Percentiles rank a stretch among this genome's conserved stretches.
Evolutionary conservation across 2,113 vertebrate species (phyloP).

Genomic region (Antechinus stuartii): DNA sequence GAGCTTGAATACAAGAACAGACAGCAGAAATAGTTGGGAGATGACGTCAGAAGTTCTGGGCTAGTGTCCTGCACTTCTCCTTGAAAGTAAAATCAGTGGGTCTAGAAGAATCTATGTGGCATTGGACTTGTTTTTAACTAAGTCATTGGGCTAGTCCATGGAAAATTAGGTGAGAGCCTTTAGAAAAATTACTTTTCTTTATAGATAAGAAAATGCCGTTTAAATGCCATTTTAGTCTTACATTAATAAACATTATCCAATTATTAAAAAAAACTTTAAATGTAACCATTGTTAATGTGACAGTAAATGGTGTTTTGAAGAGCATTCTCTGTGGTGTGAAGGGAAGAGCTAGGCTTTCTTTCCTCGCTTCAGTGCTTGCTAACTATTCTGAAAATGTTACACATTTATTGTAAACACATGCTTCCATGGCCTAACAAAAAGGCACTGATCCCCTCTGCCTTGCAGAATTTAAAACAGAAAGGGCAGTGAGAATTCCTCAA

Average conservation of each 20-base stretch:
- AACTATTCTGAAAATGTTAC: slow-evolving; percentile 77
- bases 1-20: slow-evolving; percentile 71
- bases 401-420: slow-evolving; percentile 79
- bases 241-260: background rate
- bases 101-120: slow-evolving; percentile 75
- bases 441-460: slow-evolving; percentile 63
- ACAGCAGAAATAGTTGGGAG: slow-evolving; percentile 71
- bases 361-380: slow-evolving; percentile 74
- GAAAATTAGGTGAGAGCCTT: slow-evolving; percentile 6
- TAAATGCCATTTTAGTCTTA: background rate
- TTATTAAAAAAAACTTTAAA: slow-evolving; percentile 44
- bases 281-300: slow-evolving; percentile 63
- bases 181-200: slow-evolving; percentile 54
- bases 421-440: slow-evolving; percentile 76
- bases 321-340: slow-evolving; percentile 1
- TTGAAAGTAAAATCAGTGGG: slow-evolving; percentile 64
- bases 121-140: slow-evolving; percentile 51
- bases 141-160: background rate
- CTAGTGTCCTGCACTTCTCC: slow-evolving; percentile 76
- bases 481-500: slow-evolving; percentile 71
- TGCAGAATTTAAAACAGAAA: slow-evolving; percentile 77
- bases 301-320: slow-evolving; percentile 23
- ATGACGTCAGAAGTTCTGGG: slow-evolving; percentile 75
- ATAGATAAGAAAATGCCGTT: slow-evolving; percentile 27
- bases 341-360: slow-evolving; percentile 52